Evolutionary conservation across 2,113 vertebrate species (phyloP).

Genomic region (Microtus montanus): DNA sequence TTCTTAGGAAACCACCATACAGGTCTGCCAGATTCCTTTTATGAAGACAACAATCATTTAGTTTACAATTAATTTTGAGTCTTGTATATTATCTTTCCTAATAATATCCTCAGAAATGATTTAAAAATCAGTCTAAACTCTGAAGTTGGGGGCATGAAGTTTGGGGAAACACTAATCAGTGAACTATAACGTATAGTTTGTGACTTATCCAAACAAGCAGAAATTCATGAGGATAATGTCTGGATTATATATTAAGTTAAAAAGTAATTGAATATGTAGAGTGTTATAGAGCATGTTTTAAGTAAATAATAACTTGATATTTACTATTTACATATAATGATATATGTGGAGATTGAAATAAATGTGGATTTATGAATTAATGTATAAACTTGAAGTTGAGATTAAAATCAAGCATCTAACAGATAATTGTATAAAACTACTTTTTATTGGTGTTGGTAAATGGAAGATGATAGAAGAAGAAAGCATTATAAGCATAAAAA

Average conservation of each 20-base stretch:
- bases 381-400: not conserved
- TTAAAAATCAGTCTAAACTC: not conserved
- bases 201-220: not conserved
- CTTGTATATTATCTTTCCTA: not conserved
- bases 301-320: not conserved
- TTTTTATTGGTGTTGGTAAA: not conserved
- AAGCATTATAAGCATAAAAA: not conserved
- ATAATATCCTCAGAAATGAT: not conserved
- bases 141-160: not conserved
- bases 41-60: not conserved
- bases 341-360: not conserved
- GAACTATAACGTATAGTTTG: not conserved
- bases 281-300: not conserved
- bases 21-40: not conserved
- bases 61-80: not conserved
- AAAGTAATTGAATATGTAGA: not conserved
- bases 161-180: not conserved
- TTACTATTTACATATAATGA: not conserved
- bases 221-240: not conserved
- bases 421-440: not conserved
- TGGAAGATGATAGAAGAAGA: not conserved
- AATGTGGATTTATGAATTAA: not conserved
- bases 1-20: not conserved
- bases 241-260: not conserved
- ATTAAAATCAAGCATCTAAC: not conserved